A percentile compares a stretch with the other conserved stretches of the same genome.
These are phyloP conservation scores for Lacerta bilineata DNA, from an alignment of 2,797 vertebrate genomes.

Conservation along the genomic window DNA sequence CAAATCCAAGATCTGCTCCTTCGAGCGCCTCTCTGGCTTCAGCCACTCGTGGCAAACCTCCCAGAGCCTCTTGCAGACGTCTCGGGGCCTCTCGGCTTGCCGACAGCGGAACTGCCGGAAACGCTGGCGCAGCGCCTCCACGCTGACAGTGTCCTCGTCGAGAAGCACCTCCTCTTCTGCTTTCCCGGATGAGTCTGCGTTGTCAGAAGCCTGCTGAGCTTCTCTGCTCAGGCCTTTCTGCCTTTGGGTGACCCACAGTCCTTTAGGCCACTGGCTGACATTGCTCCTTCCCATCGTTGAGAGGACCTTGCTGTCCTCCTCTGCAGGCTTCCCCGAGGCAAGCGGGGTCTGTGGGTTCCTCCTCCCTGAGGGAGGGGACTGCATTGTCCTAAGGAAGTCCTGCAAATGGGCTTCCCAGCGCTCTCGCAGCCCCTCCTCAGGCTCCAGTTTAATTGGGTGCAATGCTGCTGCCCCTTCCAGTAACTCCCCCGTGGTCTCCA, in stretches of 20 bases:
- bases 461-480: background rate
- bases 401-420: background rate
- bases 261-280: background rate
- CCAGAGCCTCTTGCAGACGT: conserved; percentile 48
- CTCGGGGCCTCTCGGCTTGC: conserved; percentile 49
- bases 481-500: background rate
- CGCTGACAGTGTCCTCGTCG: background rate
- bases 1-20: conserved; percentile 70
- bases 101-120: conserved; percentile 66
- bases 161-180: background rate
- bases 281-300: background rate
- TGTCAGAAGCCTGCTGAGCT: background rate
- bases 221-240: background rate
- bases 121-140: background rate
- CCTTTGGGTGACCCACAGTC: no score
- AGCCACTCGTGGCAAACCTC: conserved; percentile 66
- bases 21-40: conserved; percentile 52
- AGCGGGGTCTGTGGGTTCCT: no score
- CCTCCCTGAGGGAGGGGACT: background rate
- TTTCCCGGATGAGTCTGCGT: background rate
- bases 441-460: background rate
- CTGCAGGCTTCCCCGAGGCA: background rate
- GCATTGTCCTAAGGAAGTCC: background rate
- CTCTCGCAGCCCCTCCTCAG: background rate
- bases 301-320: background rate